These are phyloP conservation scores for Argyra leucocephala DNA, from an alignment of 2,888 invertebrate species.

Conservation along the genomic window DNA sequence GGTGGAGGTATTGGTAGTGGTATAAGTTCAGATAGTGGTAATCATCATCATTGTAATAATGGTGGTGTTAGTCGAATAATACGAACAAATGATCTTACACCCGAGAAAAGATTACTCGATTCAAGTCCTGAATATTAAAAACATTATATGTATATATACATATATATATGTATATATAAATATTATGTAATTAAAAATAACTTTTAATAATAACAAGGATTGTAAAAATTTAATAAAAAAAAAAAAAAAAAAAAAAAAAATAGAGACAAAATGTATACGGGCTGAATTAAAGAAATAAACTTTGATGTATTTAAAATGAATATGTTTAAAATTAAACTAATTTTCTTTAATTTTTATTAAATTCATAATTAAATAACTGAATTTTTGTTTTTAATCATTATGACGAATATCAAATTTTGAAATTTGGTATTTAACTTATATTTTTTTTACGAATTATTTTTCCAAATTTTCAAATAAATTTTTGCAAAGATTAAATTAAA, in stretches of 20 bases:
- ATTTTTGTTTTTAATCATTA: too few relatives aligned
- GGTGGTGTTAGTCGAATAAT: constrained; percentile 34
- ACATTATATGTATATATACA: constrained; percentile 19
- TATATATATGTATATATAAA: constrained; percentile 24
- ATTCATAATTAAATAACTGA: too few relatives aligned
- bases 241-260: not conserved
- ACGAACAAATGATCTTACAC: constrained; percentile 42
- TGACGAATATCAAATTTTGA: too few relatives aligned
- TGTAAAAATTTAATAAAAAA: not conserved
- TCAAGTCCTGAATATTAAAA: constrained; percentile 43
- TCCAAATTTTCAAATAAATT: too few relatives aligned
- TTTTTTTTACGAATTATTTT: too few relatives aligned
- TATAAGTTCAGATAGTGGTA: constrained; percentile 25
- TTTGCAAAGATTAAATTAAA: too few relatives aligned
- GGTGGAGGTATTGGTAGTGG: constrained; percentile 25
- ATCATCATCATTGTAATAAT: constrained; percentile 20
- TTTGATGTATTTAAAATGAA: too few relatives aligned
- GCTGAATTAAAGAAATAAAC: too few relatives aligned
- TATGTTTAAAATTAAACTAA: too few relatives aligned
- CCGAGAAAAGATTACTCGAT: constrained; percentile 44
- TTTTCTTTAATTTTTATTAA: too few relatives aligned
- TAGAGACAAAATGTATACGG: not conserved
- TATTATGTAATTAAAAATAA: constrained; percentile 23
- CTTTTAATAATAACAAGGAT: not conserved
- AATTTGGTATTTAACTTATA: too few relatives aligned